A percentile compares a stretch with the other conserved stretches of the same genome.
Evolutionary conservation across 2,888 invertebrate genomes (phyloP).

Genomic region (Chrysolina americana): DNA sequence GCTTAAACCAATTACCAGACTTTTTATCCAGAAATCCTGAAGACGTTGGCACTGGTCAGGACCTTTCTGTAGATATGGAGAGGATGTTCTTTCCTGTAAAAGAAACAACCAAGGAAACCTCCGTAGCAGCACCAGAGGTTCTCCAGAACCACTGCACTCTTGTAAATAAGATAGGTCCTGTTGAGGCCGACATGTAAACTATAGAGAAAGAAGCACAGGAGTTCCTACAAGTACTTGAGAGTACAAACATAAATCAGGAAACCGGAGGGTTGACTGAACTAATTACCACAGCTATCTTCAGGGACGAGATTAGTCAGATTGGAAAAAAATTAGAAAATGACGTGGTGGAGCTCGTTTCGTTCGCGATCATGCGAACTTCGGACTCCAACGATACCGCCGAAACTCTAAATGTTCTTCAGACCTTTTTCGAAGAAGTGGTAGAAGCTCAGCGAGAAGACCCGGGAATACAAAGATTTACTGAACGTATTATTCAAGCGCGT

Average conservation of each 20-base stretch:
- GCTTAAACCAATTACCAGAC: conserved; percentile 47
- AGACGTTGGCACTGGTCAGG: not conserved
- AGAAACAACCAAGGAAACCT: no score
- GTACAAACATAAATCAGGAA: no score
- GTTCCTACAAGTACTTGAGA: no score
- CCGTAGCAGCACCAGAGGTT: not conserved
- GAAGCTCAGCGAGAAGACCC: no score
- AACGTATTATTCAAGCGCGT: not conserved
- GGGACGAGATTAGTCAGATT: no score
- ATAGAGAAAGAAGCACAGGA: not conserved
- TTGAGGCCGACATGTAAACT: not conserved
- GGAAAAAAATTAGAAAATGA: not conserved
- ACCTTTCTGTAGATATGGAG: not conserved
- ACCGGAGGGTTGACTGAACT: no score
- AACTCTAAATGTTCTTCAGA: no score
- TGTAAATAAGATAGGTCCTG: not conserved
- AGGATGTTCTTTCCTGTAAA: not conserved
- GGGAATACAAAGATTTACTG: not conserved
- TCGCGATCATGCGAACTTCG: not conserved
- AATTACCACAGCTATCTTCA: no score
- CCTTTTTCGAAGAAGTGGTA: no score
- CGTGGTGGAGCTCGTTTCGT: not conserved
- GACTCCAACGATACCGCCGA: no score
- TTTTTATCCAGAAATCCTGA: conserved; percentile 45
- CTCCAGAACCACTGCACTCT: not conserved